Evolutionary conservation across 2,113 vertebrate genomes (phyloP).

Genomic region (Marmota flaviventris): DNA sequence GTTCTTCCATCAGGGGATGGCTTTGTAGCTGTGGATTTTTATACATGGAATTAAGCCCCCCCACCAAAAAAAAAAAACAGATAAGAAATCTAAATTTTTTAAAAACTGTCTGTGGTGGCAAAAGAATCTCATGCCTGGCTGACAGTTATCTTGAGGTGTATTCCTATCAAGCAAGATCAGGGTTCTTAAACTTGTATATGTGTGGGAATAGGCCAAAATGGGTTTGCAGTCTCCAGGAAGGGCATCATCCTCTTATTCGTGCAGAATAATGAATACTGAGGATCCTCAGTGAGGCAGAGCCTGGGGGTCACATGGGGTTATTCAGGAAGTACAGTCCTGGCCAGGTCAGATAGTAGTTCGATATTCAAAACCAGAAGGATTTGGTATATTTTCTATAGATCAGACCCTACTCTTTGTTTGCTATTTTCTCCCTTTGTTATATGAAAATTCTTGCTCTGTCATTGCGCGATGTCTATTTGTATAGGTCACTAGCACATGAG

Average conservation of each 20-base stretch:
- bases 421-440: neutral
- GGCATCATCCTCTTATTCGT: too few species aligned
- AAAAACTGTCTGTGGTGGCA: too few species aligned
- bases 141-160: neutral
- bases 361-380: neutral
- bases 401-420: neutral
- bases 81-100: neutral
- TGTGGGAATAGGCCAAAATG: too few species aligned
- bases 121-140: neutral
- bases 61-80: too few species aligned
- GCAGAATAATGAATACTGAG: neutral
- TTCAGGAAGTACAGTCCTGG: neutral
- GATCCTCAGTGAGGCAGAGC: neutral
- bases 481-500: neutral
- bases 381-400: neutral
- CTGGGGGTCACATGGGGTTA: neutral
- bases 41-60: neutral
- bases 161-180: too few species aligned
- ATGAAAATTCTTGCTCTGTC: neutral
- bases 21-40: neutral
- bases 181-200: too few species aligned
- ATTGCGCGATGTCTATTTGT: neutral
- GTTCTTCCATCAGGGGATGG: neutral
- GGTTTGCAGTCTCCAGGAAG: too few species aligned
- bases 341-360: neutral